Evolutionary conservation across 1,140 invertebrate species (phyloP), one percentile per base, ranked within the genome.

Genomic region (Phthorimaea operculella): DNA sequence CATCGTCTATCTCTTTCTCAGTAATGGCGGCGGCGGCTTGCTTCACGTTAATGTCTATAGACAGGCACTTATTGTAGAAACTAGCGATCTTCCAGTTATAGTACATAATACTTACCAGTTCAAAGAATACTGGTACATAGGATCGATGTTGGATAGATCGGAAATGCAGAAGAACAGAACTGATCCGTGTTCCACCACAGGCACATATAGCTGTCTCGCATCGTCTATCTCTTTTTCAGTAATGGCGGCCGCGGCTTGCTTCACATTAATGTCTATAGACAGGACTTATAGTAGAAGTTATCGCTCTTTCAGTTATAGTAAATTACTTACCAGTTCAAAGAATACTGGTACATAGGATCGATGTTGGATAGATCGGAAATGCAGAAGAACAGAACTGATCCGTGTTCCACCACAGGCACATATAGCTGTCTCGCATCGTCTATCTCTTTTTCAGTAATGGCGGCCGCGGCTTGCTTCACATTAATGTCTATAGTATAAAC

Each of bases 281-380:
- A 93, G n/a, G 90, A 0, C 92, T 93, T 58, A 89, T 86, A 1
- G 88, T 28, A 28, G 21, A 28, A 28, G 6, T 6, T 28, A 28
- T 28, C 21, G 21, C 21, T 28, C 21, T 28, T 28, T 28, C 21
- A 28, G 21, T 28, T 28, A 28, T 2, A 28, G 21, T 28, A 6
- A 15, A 28, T 10, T 0, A 68, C 75, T 72, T 36, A 87, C 96
- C 96, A 98, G 2, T 88, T 87, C 33, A 97, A 79, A 0, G 93
- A 94, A 68, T 94, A 98, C 77, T 98, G 96, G 78, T 98, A 98
- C 96, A 98, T 98, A 0, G 95, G 94, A 79, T 98, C 94, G 52
- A 98, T 94, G 70, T 94, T 93, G 0, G 91, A 89, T 62, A 99
- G 79, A 72, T 98, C 94, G 4, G 93, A 92, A 59, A 98, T 95